A percentile compares a stretch with the other conserved stretches of the same genome.
phyloP scores from a whole-genome alignment of 1,140 invertebrate genomes.

The Halesus radiatus region DNA sequence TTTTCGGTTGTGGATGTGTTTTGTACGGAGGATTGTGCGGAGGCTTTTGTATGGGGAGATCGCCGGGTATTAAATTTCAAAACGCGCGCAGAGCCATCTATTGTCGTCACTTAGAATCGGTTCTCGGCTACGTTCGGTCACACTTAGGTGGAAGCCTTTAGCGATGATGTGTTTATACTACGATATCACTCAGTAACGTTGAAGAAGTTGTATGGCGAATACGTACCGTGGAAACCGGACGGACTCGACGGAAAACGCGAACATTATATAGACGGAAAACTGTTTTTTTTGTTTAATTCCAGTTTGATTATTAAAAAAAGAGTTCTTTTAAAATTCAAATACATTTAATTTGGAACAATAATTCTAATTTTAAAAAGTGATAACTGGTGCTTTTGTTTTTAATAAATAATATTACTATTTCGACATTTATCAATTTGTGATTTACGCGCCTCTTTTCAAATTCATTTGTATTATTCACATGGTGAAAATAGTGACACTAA shows the following conservation, averaged over 20 bases:
- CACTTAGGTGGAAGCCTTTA: constrained; percentile 5
- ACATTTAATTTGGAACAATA: not conserved
- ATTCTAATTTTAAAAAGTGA: no score
- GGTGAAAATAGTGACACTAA: constrained; percentile 5
- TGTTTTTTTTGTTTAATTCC: not conserved
- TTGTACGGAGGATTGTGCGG: not conserved
- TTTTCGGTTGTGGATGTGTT: no score
- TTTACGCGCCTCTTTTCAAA: not conserved
- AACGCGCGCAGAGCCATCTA: constrained; percentile 49
- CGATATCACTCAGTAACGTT: constrained; percentile 50
- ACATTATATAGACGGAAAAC: constrained; percentile 7
- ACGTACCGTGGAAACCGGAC: constrained; percentile 37
- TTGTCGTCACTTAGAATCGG: constrained; percentile 33
- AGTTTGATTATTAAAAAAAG: no score
- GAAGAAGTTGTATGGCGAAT: constrained; percentile 49
- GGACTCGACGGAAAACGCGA: constrained; percentile 16
- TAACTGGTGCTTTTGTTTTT: no score
- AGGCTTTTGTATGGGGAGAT: not conserved
- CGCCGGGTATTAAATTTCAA: constrained; percentile 42
- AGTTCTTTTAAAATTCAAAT: no score
- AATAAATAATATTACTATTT: no score
- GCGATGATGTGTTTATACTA: constrained; percentile 54
- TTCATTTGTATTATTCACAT: not conserved
- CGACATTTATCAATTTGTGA: not conserved
- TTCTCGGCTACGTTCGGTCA: constrained; percentile 20